Percentiles rank a stretch among this genome's conserved stretches.
These are phyloP conservation scores for Caenorhabditis sulstoni DNA, from an alignment of 2,888 invertebrate genomes.

Conservation along the genomic window DNA sequence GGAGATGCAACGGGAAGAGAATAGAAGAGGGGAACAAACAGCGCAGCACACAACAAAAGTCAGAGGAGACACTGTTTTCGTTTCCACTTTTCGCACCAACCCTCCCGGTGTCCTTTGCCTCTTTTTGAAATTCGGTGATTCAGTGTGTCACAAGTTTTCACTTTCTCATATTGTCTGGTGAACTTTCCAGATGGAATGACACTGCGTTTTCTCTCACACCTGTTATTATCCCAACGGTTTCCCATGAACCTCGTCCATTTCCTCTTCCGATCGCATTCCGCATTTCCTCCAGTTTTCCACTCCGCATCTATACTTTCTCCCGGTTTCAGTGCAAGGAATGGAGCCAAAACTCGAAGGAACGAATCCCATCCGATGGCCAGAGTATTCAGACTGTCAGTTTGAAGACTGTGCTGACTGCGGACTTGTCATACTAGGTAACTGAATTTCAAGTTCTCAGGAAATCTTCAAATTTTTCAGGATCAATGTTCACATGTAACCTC, in stretches of 20 bases:
- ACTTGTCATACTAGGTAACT: conserved; percentile 43
- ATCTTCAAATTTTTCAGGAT: conserved; percentile 55
- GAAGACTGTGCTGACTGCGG: conserved; percentile 58
- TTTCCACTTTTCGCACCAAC: conserved; percentile 28
- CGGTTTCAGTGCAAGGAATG: conserved; percentile 19
- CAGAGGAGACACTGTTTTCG: conserved; percentile 19
- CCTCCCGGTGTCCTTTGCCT: background rate
- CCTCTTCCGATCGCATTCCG: background rate
- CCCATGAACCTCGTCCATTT: background rate
- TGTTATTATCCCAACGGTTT: background rate
- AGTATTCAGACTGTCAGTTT: conserved; percentile 59
- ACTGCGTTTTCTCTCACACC: background rate
- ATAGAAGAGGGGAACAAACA: conserved; percentile 28
- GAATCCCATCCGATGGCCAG: conserved; percentile 60
- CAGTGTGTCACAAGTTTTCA: too few relatives aligned
- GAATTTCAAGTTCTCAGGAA: too few relatives aligned
- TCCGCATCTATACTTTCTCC: background rate
- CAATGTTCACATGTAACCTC: conserved; percentile 62
- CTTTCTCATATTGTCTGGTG: background rate
- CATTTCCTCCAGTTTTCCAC: background rate
- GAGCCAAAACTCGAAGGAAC: conserved; percentile 42
- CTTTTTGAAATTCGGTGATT: background rate
- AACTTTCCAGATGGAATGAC: background rate
- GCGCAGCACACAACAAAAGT: conserved; percentile 30
- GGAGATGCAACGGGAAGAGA: conserved; percentile 46